phyloP scores from a whole-genome alignment of 2,888 invertebrate species.

The Zaprionus obscuricornis region DNA sequence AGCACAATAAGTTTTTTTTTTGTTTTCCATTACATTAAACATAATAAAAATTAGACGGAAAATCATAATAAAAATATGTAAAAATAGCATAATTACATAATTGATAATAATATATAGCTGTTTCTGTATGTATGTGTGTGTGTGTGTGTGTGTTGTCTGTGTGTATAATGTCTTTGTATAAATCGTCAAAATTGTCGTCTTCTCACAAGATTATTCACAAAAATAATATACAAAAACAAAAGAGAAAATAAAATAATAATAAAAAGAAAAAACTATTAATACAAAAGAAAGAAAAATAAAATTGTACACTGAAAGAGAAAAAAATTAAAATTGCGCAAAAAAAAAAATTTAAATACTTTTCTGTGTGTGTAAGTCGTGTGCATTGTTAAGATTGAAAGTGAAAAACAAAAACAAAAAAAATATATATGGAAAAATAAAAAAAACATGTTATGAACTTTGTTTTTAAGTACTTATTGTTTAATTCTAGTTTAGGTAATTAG shows the following conservation, averaged over 20 bases:
- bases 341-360: conserved; percentile 17
- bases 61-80: conserved; percentile 28
- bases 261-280: not conserved
- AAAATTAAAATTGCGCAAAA: conserved; percentile 51
- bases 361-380: conserved; percentile 47
- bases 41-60: conserved; percentile 34
- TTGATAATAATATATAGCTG: conserved; percentile 2
- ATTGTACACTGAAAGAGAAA: conserved; percentile 9
- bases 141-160: too few relatives aligned
- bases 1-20: conserved; percentile 49
- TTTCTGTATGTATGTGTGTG: too few relatives aligned
- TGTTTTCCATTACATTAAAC: conserved; percentile 42
- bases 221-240: conserved; percentile 32
- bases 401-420: conserved; percentile 27
- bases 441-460: conserved; percentile 73
- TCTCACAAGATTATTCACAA: conserved; percentile 35
- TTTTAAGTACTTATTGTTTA: conserved; percentile 77
- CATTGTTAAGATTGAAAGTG: conserved; percentile 50
- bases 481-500: conserved; percentile 52
- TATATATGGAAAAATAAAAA: conserved; percentile 6
- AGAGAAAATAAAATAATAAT: too few relatives aligned
- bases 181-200: too few relatives aligned
- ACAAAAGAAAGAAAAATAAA: conserved; percentile 11
- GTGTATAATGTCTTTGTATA: too few relatives aligned
- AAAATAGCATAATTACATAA: conserved; percentile 20